Percentiles rank a stretch among this genome's conserved stretches.
phyloP scores from a whole-genome alignment of 1,140 invertebrate species.

The Trachymyrmex septentrionalis region DNA sequence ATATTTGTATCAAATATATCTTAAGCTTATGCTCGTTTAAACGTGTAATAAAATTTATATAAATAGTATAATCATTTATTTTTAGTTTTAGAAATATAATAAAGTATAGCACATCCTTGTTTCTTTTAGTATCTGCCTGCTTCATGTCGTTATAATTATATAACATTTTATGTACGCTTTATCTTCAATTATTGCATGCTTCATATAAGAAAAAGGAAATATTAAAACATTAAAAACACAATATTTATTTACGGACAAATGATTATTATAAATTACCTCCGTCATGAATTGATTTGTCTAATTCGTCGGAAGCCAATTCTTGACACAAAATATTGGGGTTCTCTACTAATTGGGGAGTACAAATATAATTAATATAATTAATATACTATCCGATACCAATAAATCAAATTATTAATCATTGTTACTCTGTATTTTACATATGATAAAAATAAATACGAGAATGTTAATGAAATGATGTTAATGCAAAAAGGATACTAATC shows the following conservation, averaged over 20 bases:
- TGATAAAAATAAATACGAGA: constrained; percentile 6
- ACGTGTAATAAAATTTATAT: constrained; percentile 9
- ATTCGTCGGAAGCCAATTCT: constrained; percentile 86
- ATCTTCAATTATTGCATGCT: constrained; percentile 64
- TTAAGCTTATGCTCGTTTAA: neutral
- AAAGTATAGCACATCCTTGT: neutral
- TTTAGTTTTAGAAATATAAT: constrained; percentile 10
- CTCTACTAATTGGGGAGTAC: constrained; percentile 85
- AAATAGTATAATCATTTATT: neutral
- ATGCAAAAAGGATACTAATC: neutral
- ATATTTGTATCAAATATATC: constrained; percentile 19
- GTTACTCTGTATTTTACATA: constrained; percentile 34
- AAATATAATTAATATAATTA: constrained; percentile 67
- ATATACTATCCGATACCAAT: neutral
- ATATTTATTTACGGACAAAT: constrained; percentile 17
- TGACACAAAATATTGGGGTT: constrained; percentile 88
- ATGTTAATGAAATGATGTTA: constrained; percentile 25
- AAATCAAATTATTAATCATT: constrained; percentile 8
- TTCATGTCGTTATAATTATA: neutral
- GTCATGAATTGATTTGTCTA: constrained; percentile 79
- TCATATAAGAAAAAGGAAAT: constrained; percentile 12
- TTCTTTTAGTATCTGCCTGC: neutral
- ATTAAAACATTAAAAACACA: constrained; percentile 29
- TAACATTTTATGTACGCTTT: constrained; percentile 4
- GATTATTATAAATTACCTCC: constrained; percentile 80